Evolutionary conservation across 2,888 invertebrate genomes (phyloP).

Genomic region (Polydrusus cervinus): DNA sequence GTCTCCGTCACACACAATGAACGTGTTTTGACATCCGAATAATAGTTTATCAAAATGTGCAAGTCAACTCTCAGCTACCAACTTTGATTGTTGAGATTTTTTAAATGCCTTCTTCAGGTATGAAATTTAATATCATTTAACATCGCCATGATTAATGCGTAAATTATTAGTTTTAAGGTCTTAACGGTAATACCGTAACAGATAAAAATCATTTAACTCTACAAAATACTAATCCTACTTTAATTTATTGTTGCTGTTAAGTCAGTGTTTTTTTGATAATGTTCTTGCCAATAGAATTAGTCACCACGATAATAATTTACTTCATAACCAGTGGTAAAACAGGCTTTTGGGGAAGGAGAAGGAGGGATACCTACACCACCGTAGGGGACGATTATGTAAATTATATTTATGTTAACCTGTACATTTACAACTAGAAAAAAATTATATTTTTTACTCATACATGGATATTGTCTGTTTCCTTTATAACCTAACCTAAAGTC

Average conservation of each 20-base stretch:
- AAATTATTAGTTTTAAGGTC: slow-evolving; percentile 8
- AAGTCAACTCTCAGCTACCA: slow-evolving; percentile 45
- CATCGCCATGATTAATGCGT: slow-evolving; percentile 11
- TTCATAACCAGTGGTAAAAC: too few species aligned
- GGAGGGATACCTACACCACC: too few species aligned
- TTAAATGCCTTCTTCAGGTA: not conserved
- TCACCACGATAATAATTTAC: too few species aligned
- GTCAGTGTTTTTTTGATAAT: not conserved
- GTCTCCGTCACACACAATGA: slow-evolving; percentile 41
- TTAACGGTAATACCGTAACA: not conserved
- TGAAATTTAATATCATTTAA: slow-evolving; percentile 18
- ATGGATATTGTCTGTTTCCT: too few species aligned
- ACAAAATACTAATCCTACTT: not conserved
- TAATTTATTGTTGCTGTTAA: not conserved
- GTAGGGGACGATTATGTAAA: too few species aligned
- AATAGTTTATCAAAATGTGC: slow-evolving; percentile 51
- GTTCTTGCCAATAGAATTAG: too few species aligned
- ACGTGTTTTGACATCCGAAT: slow-evolving; percentile 50
- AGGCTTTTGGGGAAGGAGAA: too few species aligned
- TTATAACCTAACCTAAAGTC: too few species aligned
- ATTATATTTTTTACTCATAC: too few species aligned
- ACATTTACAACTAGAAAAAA: too few species aligned
- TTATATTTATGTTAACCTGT: too few species aligned
- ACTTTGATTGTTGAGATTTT: slow-evolving; percentile 37
- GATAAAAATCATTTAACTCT: not conserved